Percentiles rank a stretch among this genome's conserved stretches.
These are phyloP conservation scores for Vireo altiloquus DNA, from an alignment of 2,113 vertebrate species.

Conservation along the genomic window DNA sequence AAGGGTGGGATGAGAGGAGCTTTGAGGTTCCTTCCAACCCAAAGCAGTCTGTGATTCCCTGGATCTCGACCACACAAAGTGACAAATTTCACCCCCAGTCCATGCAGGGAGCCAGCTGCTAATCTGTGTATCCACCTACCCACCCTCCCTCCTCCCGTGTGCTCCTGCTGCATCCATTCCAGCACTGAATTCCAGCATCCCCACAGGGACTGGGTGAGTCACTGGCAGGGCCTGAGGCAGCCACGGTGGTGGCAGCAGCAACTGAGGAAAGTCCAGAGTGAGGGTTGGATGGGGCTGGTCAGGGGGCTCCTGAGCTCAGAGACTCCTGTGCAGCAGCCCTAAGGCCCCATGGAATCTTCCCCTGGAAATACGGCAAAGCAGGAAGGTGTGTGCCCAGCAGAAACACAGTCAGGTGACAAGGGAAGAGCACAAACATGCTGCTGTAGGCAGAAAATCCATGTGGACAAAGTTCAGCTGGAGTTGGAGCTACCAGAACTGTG, in stretches of 20 bases:
- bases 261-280: not conserved
- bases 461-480: not conserved
- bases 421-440: not conserved
- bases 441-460: accelerated
- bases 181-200: not conserved
- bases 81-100: not conserved
- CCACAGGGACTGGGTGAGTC: not conserved
- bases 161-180: not conserved
- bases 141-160: accelerated
- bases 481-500: not conserved
- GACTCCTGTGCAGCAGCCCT: not conserved
- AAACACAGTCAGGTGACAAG: not conserved
- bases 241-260: not conserved
- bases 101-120: not conserved
- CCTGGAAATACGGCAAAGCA: not conserved
- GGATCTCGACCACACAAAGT: accelerated
- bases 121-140: no score
- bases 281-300: no score
- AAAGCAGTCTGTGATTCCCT: not conserved
- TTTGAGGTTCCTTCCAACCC: not conserved
- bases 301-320: not conserved
- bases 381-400: not conserved
- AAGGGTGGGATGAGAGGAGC: not conserved
- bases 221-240: not conserved
- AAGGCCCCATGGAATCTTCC: not conserved